Conservation (phyloP, 1,140 invertebrate species). For the Lycorma delicatula region DNA sequence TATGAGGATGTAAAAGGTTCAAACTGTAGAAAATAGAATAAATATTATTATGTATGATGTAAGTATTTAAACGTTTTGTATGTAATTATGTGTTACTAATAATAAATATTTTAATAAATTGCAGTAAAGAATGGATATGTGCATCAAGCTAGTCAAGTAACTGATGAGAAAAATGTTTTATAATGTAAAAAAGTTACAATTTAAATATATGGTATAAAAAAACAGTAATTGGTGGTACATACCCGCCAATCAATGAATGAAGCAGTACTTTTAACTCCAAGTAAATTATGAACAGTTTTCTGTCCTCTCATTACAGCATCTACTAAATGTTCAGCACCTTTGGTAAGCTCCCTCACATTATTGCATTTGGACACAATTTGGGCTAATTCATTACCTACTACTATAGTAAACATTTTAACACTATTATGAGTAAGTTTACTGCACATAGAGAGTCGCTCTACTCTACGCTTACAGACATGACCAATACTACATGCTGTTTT, state of each 20-base stretch:
- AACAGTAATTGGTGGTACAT: too few species aligned
- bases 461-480: slow-evolving; percentile 69
- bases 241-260: slow-evolving; percentile 26
- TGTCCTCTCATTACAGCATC: slow-evolving; percentile 27
- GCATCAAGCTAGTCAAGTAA: too few species aligned
- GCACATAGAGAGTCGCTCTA: slow-evolving; percentile 56
- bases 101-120: too few species aligned
- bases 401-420: slow-evolving; percentile 52
- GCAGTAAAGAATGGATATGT: too few species aligned
- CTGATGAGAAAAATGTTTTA: too few species aligned
- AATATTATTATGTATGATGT: too few species aligned
- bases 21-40: too few species aligned
- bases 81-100: too few species aligned
- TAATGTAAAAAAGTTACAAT: too few species aligned
- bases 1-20: too few species aligned
- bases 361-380: slow-evolving; percentile 42
- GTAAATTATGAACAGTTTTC: slow-evolving; percentile 26
- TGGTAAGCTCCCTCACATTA: slow-evolving; percentile 41
- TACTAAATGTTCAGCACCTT: slow-evolving; percentile 40
- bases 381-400: slow-evolving; percentile 46
- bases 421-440: slow-evolving; percentile 57
- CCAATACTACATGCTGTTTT: slow-evolving; percentile 84
- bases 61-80: too few species aligned
- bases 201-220: too few species aligned
- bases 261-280: slow-evolving; percentile 23